Base-by-base conservation (phyloP, 2,113 vertebrate species). In the Procavia capensis region DNA sequence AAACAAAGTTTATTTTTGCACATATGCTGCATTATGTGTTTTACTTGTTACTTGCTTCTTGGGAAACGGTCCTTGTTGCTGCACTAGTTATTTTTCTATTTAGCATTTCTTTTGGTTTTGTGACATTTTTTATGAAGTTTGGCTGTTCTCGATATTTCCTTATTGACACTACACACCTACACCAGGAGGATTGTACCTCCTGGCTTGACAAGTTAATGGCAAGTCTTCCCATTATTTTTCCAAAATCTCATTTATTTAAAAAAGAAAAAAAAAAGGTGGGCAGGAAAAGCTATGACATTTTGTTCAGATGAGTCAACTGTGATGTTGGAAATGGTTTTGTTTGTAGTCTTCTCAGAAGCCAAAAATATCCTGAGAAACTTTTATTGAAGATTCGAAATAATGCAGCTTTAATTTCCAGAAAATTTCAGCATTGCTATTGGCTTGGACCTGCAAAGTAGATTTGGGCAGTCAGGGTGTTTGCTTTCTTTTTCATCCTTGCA, bases 361-460 rank as follows among this genome's bases (percentile, higher is more conserved):
- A 74, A 72, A 90, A 80, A 29, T 90, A 75, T 84, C 7, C 31
- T 84, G 20, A 80, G 20, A 80, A 11, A 80, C 0, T 70, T 92
- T 87, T 57, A 31, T 70, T 76, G 82, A 88, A 97, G 47, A 89
- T 72, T 93, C 45, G 78, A 50, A 57, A 78, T 34, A 81, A 92
- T 31, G 11, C 3, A 89, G 10, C 25, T 85, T 95, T 74, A 92
- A 85, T 88, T 92, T 92, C n/a, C 70, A 86, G 50, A 74, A 36
- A 13, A 80, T 70, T 20, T 94, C 13, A 85, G 45, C 6, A 59
- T 39, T 90, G 29, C 86, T 70, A 29, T 31, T 85, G 39, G 9
- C 43, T 89, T 82, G 57, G 17, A 85, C 13, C 13, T 43, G 1
- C 27, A 50, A 95, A 74, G 54, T 29, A 61, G 63, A 88, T 47